Evolutionary conservation across 1,140 invertebrate genomes (phyloP), one percentile per base, ranked within the genome.

Genomic region (Anastrepha ludens): DNA sequence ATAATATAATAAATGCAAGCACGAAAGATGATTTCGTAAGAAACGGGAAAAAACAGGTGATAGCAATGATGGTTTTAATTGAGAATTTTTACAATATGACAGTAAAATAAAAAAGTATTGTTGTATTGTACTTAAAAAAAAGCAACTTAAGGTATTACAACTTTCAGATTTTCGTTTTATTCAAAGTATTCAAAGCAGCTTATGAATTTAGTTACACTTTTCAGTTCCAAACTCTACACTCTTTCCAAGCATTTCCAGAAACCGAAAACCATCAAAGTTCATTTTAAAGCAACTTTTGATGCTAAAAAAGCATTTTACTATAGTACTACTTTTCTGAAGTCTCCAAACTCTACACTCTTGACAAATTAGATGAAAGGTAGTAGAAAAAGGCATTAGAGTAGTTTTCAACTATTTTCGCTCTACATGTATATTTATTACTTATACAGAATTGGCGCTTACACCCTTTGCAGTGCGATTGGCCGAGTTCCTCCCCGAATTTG

Each of bases 211-310:
- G 29, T 29, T 29, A 29, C 29, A 29, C 29, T 29, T 29, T 29
- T 29, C 29, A 29, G 29, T n/a, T 81, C 44, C 74, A 81, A 81
- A 81, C 47, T 58, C 74, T 74, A 74, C 70, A 74, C 70, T 17
- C 0, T 1, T 47, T n/a, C 70, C 5, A 44, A 67, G n/a, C 11
- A 7, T 17, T 41, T 44, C 2, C 8, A 41, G 65, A 6, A 5
- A 41, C 62, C 11, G 29, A 29, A 29, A 29, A 29, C 29, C 29
- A 55, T 6, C 50, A 55, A 55, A 55, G 29, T 55, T 55, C 11
- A 55, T 55, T 6, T 55, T 11, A 6, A 8, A 55, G 50, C 50
- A 55, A 11, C 50, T 8, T 55, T 55, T 55, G 9, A 55, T 55
- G 50, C 9, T 7, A 6, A 55, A 55, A 55, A 55, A 8, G 6